Conservation (phyloP, 2,888 invertebrate species). For the Esperia sulphurella region DNA sequence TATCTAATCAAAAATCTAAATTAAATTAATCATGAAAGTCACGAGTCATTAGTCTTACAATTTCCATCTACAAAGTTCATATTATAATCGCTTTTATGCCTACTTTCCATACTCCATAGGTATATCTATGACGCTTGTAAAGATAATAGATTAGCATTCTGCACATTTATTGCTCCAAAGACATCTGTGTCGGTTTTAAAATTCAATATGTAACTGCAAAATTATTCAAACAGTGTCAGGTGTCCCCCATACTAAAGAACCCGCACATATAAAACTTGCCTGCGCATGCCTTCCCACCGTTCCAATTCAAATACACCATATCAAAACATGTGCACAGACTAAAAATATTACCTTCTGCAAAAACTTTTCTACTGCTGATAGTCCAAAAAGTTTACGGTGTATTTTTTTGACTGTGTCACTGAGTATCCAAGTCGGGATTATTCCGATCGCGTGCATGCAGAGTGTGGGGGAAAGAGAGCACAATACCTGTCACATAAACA, state of each 20-base stretch:
- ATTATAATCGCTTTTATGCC: too few species aligned
- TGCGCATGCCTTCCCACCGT: constrained; percentile 32
- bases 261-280: constrained; percentile 36
- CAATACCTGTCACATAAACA: constrained; percentile 72
- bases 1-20: too few species aligned
- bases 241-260: constrained; percentile 44
- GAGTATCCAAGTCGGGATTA: constrained; percentile 34
- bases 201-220: constrained; percentile 60
- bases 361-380: constrained; percentile 27
- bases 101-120: too few species aligned
- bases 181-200: constrained; percentile 59
- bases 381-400: constrained; percentile 26
- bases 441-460: constrained; percentile 36
- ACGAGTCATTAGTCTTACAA: too few species aligned
- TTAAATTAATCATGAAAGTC: too few species aligned
- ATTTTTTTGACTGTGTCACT: constrained; percentile 38
- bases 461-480: constrained; percentile 44
- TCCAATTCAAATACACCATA: constrained; percentile 29
- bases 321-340: constrained; percentile 28
- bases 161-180: constrained; percentile 48
- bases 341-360: constrained; percentile 14
- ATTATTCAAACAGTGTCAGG: constrained; percentile 70
- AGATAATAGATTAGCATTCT: constrained; percentile 23
- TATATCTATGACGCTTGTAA: too few species aligned
- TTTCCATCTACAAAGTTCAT: too few species aligned